phyloP scores from a whole-genome alignment of 2,888 invertebrate species.

The Eupithecia subfuscata region DNA sequence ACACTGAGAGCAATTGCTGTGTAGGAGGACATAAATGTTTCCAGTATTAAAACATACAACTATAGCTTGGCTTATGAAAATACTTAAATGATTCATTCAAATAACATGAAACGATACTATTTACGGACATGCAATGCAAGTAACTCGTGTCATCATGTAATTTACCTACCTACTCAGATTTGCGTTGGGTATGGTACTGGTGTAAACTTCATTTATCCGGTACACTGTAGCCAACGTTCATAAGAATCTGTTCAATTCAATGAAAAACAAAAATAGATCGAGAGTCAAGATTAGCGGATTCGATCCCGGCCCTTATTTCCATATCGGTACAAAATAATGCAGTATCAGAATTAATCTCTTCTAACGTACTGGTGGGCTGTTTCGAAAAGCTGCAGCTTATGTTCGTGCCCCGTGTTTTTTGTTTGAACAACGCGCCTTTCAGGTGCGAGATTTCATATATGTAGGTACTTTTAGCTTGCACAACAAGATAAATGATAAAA shows the following conservation, averaged over 20 bases:
- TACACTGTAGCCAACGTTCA: neutral
- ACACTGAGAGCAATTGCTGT: slow-evolving; percentile 6
- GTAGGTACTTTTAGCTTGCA: too few relatives aligned
- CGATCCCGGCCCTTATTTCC: too few relatives aligned
- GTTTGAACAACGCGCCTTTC: too few relatives aligned
- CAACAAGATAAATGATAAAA: too few relatives aligned
- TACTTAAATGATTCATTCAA: slow-evolving; percentile 9
- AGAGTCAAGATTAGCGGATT: too few relatives aligned
- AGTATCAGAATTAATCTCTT: too few relatives aligned
- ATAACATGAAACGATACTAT: slow-evolving; percentile 8
- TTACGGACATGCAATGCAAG: slow-evolving; percentile 2
- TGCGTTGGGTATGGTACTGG: neutral
- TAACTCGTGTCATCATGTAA: neutral
- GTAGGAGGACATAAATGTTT: slow-evolving; percentile 15
- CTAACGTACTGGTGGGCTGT: too few relatives aligned
- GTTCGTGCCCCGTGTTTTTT: too few relatives aligned
- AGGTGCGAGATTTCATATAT: too few relatives aligned
- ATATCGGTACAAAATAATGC: too few relatives aligned
- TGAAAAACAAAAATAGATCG: neutral
- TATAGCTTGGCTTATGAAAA: neutral
- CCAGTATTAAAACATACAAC: neutral
- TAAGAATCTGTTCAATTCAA: neutral
- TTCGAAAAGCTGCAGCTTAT: too few relatives aligned
- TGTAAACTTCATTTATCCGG: neutral
- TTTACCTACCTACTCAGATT: neutral